Evolutionary conservation across 2,888 invertebrate species (phyloP), one percentile per base, ranked within the genome.

Genomic region (Unio pictorum): DNA sequence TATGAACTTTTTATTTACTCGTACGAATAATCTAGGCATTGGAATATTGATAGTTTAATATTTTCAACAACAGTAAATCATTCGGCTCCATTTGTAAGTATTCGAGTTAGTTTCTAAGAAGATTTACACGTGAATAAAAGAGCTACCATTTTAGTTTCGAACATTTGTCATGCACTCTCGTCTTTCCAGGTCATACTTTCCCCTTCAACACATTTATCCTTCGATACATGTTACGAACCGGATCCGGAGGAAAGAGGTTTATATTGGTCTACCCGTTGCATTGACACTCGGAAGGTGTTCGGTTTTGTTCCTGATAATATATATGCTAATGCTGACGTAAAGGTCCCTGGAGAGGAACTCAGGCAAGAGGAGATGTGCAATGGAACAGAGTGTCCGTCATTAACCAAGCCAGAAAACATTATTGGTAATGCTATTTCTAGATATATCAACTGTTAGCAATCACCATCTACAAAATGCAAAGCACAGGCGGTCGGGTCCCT

Each of bases 261-360:
- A 54, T 85, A 84, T 71, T 88, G 88, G 88, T 87, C 86, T 0
- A 76, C 87, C 1, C 74, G 86, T 17, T 86, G 75, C 73, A 80
- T 79, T 5, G 81, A 84, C 76, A 83, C 81, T 6, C 72, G 69
- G 57, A 84, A 81, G 61, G 73, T 77, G 1, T 86, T 85, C 69
- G 72, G 71, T 17, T 86, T 81, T 71, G 75, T 82, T 67, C 85
- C 86, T 0, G 76, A 75, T 18, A 66, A 80, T 57, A 69, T 80
- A n/a, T 81, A 77, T 56, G 66, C 55, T 58, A 84, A 83, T 66
- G 73, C 74, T 5, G 78, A 80, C 56, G 71, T 74, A 0, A 72
- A 67, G n/a, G 55, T 73, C 23, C 71, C 71, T 28, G 85, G 86
- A 0, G 66, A 74, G 7, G 78, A 79, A 4, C 66, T 83, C 20